phyloP scores from a whole-genome alignment of 2,888 invertebrate genomes.

The Diabrotica balteata region DNA sequence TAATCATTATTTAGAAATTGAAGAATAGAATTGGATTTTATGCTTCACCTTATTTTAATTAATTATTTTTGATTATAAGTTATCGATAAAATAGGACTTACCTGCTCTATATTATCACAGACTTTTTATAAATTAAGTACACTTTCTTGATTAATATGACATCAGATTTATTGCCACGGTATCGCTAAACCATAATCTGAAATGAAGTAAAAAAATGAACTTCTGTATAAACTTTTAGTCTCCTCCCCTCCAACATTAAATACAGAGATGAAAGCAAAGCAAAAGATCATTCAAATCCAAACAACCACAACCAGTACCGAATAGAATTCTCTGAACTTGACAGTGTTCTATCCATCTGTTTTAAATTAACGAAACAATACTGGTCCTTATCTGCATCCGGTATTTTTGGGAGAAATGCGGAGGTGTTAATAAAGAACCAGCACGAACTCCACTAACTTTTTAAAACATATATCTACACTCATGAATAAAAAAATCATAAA shows the following conservation, averaged over 20 bases:
- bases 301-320: neutral
- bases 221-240: neutral
- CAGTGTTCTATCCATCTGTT: neutral
- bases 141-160: neutral
- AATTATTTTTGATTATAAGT: too few species aligned
- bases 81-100: neutral
- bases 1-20: too few species aligned
- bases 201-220: constrained; percentile 12
- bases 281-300: neutral
- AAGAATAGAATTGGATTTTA: too few species aligned
- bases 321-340: neutral
- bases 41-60: too few species aligned
- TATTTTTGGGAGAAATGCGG: constrained; percentile 5
- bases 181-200: constrained; percentile 13
- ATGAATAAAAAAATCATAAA: neutral
- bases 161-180: neutral
- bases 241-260: constrained; percentile 14
- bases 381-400: constrained; percentile 16
- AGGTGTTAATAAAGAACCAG: too few species aligned
- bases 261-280: neutral
- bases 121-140: neutral
- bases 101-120: constrained; percentile 9
- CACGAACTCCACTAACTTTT: constrained; percentile 1
- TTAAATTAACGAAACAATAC: constrained; percentile 5
- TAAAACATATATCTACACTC: neutral